Evolutionary conservation across 2,113 vertebrate genomes (phyloP), one percentile per base, ranked within the genome.

Genomic region (Scomber japonicus): DNA sequence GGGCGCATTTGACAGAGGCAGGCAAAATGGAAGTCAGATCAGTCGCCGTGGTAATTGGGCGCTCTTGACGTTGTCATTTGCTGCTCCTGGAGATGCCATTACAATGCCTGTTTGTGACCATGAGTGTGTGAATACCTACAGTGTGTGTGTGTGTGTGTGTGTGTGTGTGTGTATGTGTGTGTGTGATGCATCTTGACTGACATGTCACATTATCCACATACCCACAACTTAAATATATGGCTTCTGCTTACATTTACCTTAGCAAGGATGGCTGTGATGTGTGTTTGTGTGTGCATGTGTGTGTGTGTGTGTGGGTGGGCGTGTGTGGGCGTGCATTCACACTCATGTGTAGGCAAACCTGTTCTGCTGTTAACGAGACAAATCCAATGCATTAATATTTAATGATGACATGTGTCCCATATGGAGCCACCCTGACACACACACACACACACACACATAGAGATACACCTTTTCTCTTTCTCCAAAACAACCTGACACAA

Each of bases 321-420:
- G 16, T 60, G 49, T 49, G 48, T 51, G 17, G 21, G 60, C 54
- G 44, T 49, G 15, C 44, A 13, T 40, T 57, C 21, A 31, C 60
- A 50, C 21, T 56, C 35, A 55, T 12, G 16, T 63, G 19, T 27
- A 75, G 72, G 35, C 70, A 63, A 49, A 56, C 31, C 54, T 75
- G 46, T 77, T 89, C 74, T 79, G 75, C 88, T 84, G 74, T 89
- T 92, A 90, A 92, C 81, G 73, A 89, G 87, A 92, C 78, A 91
- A 90, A 91, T 92, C 85, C 83, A 87, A 50, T 63, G 75, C 83
- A 90, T 93, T 63, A 92, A 93, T 92, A 90, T 93, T 93, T 91
- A 84, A 92, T 84, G 83, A 80, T 89, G 87, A 90, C 91, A 87
- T 78, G 85, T 87, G 88, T 88, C 83, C 80, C 92, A 91, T 88